Percentiles rank a stretch among this genome's conserved stretches.
These are phyloP conservation scores for Pedicia rivosa DNA, from an alignment of 2,888 invertebrate species.

Conservation along the genomic window DNA sequence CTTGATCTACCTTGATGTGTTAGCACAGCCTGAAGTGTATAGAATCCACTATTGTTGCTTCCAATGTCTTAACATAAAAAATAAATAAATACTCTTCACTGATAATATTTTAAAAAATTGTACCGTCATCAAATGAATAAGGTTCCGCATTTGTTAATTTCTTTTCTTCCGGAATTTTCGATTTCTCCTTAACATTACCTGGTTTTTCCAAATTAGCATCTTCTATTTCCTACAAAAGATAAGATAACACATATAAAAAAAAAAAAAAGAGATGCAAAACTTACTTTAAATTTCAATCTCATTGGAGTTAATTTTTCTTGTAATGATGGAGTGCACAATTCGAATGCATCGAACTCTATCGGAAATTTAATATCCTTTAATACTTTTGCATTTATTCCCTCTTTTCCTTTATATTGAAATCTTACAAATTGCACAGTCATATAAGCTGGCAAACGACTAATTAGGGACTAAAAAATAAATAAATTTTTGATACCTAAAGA, in stretches of 20 bases:
- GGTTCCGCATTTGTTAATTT: constrained; percentile 31
- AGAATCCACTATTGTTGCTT: constrained; percentile 98
- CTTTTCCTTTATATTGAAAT: constrained; percentile 94
- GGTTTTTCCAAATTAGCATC: constrained; percentile 44
- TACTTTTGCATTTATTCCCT: constrained; percentile 91
- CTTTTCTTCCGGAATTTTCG: constrained; percentile 32
- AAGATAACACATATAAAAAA: too few species aligned
- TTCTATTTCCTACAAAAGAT: constrained; percentile 57
- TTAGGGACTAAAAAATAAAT: constrained; percentile 55
- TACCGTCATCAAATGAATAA: constrained; percentile 42
- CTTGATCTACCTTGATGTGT: constrained; percentile 94
- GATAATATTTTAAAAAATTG: constrained; percentile 7
- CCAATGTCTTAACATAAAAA: constrained; percentile 52
- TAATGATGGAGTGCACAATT: constrained; percentile 76
- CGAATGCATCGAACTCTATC: constrained; percentile 82
- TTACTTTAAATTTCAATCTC: constrained; percentile 81
- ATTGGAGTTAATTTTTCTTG: constrained; percentile 74
- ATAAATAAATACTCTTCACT: constrained; percentile 2
- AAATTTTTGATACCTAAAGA: background rate
- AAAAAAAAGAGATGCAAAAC: too few species aligned
- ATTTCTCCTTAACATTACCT: constrained; percentile 31
- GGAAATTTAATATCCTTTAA: constrained; percentile 96
- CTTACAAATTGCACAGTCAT: constrained; percentile 94
- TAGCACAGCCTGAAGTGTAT: constrained; percentile 84
- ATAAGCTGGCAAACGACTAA: constrained; percentile 90